Evolutionary conservation across 1,140 invertebrate genomes (phyloP).

Genomic region (Penaeus japonicus): DNA sequence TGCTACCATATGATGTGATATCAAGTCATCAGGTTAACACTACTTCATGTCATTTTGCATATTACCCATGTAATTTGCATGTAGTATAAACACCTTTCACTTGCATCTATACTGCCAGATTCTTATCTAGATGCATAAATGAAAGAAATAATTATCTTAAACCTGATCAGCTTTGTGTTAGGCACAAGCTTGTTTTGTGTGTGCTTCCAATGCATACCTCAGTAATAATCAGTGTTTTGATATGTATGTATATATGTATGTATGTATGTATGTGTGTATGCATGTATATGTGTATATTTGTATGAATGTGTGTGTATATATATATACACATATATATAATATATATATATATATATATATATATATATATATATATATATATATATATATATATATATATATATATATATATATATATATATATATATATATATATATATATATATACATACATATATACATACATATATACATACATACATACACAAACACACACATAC

Average conservation of each 20-base stretch:
- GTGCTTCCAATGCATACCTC: too few relatives aligned
- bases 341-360: background rate
- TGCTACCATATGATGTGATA: too few relatives aligned
- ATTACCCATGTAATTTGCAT: too few relatives aligned
- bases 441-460: constrained; percentile 6
- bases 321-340: background rate
- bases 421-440: constrained; percentile 16
- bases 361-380: background rate
- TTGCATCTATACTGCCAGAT: too few relatives aligned
- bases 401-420: constrained; percentile 14
- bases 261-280: background rate
- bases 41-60: too few relatives aligned
- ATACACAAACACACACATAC: background rate
- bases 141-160: too few relatives aligned
- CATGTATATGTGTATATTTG: background rate
- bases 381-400: constrained; percentile 23
- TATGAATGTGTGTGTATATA: background rate
- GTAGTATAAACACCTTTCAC: too few relatives aligned
- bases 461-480: constrained; percentile 1
- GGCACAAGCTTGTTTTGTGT: too few relatives aligned
- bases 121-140: too few relatives aligned
- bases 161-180: too few relatives aligned
- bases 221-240: background rate
- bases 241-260: background rate
- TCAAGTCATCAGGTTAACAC: too few relatives aligned